Evolutionary conservation across 1,140 invertebrate species (phyloP), one percentile per base, ranked within the genome.

Genomic region (Drosophila takahashii): DNA sequence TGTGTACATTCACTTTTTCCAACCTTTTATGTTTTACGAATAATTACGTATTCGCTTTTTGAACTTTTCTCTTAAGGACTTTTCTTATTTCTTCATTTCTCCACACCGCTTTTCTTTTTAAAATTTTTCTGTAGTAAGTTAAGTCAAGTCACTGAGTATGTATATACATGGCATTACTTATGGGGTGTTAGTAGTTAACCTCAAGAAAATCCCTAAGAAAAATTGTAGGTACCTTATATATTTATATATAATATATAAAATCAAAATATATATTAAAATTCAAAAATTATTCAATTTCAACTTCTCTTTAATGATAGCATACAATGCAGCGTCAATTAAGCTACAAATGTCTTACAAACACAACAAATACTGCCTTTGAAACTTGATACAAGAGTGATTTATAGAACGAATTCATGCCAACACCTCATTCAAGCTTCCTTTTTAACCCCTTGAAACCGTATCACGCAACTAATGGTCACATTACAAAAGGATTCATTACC

Each of bases 401-500:
- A 4, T n/a, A 26, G 6, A 29, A 47, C 18, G 41, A 10, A 18
- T 18, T 18, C 41, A 3, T n/a, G 27, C 9, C 10, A 8, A n/a
- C 11, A 54, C 4, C 3, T 58, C 4, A 37, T 11, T n/a, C 1
- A 37, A 36, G 8, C 27, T 48, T 11, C 0, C 13, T 16, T 36
- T 50, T 16, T 11, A 5, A 8, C 3, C 36, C 16, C 29, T 18
- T 9, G 2, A 61, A 7, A 4, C n/a, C 10, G 4, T 13, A 27
- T 11, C 27, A 50, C 27, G 26, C 10, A 18, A 32, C 27, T 11
- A 11, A 34, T 34, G 44, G 44, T 22, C 22, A n/a, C 18, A 47
- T 47, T 47, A 34, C 27, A 5, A 60, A 61, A 29, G 36, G 1
- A 27, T 59, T 59, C 27, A 61, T 59, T 61, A 41, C 26, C 13